Base-by-base conservation (phyloP, 2,113 vertebrate species). In the Halcyon senegalensis region DNA sequence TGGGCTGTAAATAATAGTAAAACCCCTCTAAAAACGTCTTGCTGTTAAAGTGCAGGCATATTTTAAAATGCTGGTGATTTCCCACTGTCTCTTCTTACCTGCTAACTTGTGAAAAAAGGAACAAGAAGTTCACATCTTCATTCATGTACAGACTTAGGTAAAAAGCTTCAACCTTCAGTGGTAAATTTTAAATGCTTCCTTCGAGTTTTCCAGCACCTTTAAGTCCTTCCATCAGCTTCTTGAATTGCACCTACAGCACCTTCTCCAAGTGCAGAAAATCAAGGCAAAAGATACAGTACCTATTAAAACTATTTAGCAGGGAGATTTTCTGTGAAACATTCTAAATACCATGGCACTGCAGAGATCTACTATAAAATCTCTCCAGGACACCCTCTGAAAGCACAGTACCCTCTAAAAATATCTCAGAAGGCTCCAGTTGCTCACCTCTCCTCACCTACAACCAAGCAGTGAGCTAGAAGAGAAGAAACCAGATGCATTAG, bases 1-100 rank as follows among this genome's bases (percentile, higher is more conserved):
- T 92, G 72, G 84, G 21, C 69, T 81, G 86, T 93, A 89, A 86
- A 82, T 81, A 84, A 84, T 63, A 89, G 73, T 72, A 81, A 94
- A 90, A 35, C 13, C 15, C 16, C 37, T 84, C 39, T 89, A 53
- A 92, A 88, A 94, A 6, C 25, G 35, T 64, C 69, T 25, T 1
- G 1, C 20, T 84, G 31, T 33, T 50, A 33, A 79, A 78, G 11
- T 48, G 41, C 68, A 85, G 53, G 25, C 23, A 5, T 67, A 37
- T 82, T 90, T 88, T 33, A 69, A 76, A 73, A 51, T 69, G 55
- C 16, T 63, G 63, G 23, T 87, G 37, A 31, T 89, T 81, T 90
- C 70, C 33, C 21, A 53, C 5, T 44, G 4, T 58, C 50, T 90
- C 11, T 63, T 73, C 33, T 83, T 74, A 77, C 17, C 50, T 78